Conservation (phyloP, 2,113 vertebrate species). For the Suncus etruscus region DNA sequence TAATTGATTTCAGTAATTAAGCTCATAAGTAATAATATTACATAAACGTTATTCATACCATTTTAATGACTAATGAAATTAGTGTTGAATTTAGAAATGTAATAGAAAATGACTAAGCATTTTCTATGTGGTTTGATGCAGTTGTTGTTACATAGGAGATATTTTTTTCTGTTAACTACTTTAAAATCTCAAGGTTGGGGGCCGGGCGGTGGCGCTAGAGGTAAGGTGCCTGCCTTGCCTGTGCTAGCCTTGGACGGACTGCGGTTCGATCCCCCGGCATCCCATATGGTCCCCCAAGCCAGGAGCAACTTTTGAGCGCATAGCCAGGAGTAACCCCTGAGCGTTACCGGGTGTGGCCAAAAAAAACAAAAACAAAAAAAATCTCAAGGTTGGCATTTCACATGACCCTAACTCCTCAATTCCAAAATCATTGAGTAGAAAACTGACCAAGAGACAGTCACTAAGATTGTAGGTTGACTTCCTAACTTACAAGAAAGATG, state of each 20-base stretch:
- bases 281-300: too few species aligned
- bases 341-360: too few species aligned
- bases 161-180: not conserved
- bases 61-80: constrained; percentile 43
- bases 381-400: not conserved
- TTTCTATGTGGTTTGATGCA: too few species aligned
- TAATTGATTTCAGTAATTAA: not conserved
- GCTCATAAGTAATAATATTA: not conserved
- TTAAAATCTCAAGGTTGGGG: constrained; percentile 20
- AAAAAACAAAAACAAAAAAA: too few species aligned
- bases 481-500: not conserved
- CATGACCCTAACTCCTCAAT: not conserved
- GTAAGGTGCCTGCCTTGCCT: too few species aligned
- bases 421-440: not conserved
- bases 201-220: too few species aligned
- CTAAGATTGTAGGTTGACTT: not conserved
- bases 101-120: too few species aligned
- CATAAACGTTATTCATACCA: not conserved
- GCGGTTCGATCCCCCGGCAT: too few species aligned
- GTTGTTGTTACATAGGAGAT: too few species aligned
- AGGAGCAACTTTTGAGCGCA: too few species aligned
- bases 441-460: not conserved
- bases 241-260: too few species aligned
- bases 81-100: constrained; percentile 23
- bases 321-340: too few species aligned